phyloP scores from a whole-genome alignment of 2,888 invertebrate genomes.

The Cephus sareptanus region DNA sequence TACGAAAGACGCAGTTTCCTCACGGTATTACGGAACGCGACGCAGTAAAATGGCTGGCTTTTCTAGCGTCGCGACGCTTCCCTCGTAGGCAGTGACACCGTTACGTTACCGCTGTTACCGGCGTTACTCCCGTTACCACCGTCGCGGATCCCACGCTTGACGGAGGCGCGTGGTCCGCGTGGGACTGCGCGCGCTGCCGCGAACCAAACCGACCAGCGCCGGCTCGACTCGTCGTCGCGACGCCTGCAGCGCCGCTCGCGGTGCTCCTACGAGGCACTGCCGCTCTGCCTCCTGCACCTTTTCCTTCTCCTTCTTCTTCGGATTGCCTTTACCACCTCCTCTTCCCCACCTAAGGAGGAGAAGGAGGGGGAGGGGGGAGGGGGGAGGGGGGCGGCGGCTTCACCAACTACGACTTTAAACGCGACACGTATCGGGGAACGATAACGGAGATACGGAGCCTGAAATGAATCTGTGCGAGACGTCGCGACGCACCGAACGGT shows the following conservation, averaged over 20 bases:
- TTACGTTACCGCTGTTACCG: too few species aligned
- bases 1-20: conserved; percentile 39
- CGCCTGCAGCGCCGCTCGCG: conserved; percentile 30
- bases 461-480: background rate
- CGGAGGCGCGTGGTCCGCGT: conserved; percentile 10
- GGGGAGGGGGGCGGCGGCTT: background rate
- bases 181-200: conserved; percentile 11
- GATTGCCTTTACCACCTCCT: too few species aligned
- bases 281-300: too few species aligned
- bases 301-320: too few species aligned
- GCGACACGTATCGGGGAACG: background rate
- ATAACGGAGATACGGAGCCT: background rate
- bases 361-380: background rate
- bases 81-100: too few species aligned
- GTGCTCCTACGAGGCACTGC: background rate
- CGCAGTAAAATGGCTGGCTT: conserved; percentile 3
- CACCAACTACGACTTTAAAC: background rate
- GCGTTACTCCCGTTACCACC: too few species aligned
- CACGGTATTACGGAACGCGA: background rate
- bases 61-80: background rate
- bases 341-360: background rate
- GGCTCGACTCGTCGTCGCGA: conserved; percentile 15
- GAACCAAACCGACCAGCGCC: conserved; percentile 11
- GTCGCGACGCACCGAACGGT: background rate
- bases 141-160: conserved; percentile 1